Evolutionary conservation across 2,888 invertebrate genomes (phyloP).

Genomic region (Macaria notata): DNA sequence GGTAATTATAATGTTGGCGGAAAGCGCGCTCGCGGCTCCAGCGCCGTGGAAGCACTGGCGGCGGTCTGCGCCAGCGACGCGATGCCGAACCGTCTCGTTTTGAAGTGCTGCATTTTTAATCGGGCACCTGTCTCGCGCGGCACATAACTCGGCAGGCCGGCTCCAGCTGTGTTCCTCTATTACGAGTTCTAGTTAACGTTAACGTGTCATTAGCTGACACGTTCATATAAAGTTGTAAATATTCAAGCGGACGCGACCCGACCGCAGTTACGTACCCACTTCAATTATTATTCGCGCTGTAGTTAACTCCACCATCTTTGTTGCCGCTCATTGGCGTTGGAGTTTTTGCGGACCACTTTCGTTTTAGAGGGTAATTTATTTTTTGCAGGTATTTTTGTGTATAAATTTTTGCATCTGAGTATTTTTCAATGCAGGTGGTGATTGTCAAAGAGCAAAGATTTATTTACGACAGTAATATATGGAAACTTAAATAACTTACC

Average conservation of each 20-base stretch:
- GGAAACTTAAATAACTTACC: too few species aligned
- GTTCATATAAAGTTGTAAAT: constrained; percentile 73
- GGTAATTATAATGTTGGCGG: constrained; percentile 17
- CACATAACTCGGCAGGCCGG: constrained; percentile 77
- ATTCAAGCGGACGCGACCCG: constrained; percentile 66
- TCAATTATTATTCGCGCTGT: constrained; percentile 31
- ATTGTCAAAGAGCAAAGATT: too few species aligned
- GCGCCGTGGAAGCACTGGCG: constrained; percentile 63
- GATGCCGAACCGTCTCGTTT: constrained; percentile 72
- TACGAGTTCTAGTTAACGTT: constrained; percentile 79
- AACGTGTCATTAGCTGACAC: constrained; percentile 76
- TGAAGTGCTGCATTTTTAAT: constrained; percentile 80
- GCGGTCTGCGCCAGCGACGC: constrained; percentile 73
- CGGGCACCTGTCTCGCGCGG: constrained; percentile 76
- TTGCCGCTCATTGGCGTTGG: constrained; percentile 17
- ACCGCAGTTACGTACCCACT: constrained; percentile 36
- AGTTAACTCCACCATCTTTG: constrained; percentile 25
- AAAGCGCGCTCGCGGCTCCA: constrained; percentile 54
- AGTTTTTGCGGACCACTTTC: constrained; percentile 13
- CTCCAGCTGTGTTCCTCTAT: constrained; percentile 76
- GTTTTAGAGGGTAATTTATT: constrained; percentile 9
- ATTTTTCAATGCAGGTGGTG: too few species aligned
- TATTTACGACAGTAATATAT: too few species aligned
- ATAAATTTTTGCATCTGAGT: background rate
- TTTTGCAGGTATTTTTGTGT: background rate